phyloP scores from a whole-genome alignment of 2,888 invertebrate genomes.

The Agrochola lota region DNA sequence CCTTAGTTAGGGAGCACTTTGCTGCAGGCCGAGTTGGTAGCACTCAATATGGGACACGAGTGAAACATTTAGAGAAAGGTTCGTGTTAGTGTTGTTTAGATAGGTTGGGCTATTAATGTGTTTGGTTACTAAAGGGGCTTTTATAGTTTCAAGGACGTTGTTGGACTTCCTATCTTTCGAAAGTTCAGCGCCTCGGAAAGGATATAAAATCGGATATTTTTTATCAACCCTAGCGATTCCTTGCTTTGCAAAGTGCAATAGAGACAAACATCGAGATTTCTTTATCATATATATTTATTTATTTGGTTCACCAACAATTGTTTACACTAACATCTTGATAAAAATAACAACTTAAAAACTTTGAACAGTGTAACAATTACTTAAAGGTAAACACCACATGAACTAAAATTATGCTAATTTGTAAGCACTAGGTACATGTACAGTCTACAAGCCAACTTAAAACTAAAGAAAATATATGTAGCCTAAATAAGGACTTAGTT shows the following conservation, averaged over 20 bases:
- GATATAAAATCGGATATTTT: background rate
- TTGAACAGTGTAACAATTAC: too few relatives aligned
- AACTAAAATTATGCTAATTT: too few relatives aligned
- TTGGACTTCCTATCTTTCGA: background rate
- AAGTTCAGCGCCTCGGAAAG: background rate
- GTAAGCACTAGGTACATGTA: too few relatives aligned
- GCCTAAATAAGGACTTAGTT: too few relatives aligned
- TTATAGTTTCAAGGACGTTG: background rate
- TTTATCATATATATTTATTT: too few relatives aligned
- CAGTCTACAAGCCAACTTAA: too few relatives aligned
- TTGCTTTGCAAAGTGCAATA: background rate
- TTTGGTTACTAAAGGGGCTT: conserved; percentile 8
- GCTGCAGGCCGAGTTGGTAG: conserved; percentile 47
- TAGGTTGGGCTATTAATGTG: conserved; percentile 3
- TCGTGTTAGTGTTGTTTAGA: conserved; percentile 14
- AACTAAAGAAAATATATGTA: too few relatives aligned
- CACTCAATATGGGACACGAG: conserved; percentile 45
- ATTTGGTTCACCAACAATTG: too few relatives aligned
- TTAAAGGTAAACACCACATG: too few relatives aligned
- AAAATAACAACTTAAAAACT: too few relatives aligned
- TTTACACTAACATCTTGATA: too few relatives aligned
- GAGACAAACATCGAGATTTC: background rate
- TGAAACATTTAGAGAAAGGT: conserved; percentile 39
- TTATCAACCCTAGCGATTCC: background rate
- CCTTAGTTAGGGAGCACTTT: conserved; percentile 59